Conservation (phyloP, 2,888 invertebrate species). For the Oscheius sp. region DNA sequence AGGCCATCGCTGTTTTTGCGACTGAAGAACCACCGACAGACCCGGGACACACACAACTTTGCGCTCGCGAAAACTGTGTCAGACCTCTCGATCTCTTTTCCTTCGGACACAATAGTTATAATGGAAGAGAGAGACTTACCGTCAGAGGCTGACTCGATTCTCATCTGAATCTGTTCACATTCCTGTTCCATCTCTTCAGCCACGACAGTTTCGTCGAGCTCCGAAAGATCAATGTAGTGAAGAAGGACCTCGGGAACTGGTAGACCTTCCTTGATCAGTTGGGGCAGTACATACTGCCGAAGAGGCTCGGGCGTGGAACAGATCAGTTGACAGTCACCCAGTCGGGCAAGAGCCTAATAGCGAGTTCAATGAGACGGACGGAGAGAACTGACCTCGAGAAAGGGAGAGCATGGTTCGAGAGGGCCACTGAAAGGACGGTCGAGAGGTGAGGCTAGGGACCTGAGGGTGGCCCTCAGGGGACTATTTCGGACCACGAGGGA, state of each 20-base stretch:
- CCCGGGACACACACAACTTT: too few relatives aligned
- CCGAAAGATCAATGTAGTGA: constrained; percentile 25
- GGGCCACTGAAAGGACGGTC: constrained; percentile 33
- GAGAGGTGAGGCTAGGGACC: constrained; percentile 14
- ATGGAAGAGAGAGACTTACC: neutral
- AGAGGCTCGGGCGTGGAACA: constrained; percentile 30
- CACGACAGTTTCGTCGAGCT: constrained; percentile 20
- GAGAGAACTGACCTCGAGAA: constrained; percentile 15
- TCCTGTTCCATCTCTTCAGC: constrained; percentile 34
- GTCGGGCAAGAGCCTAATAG: constrained; percentile 24
- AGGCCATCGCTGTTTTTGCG: constrained; percentile 29
- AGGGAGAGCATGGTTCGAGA: constrained; percentile 28
- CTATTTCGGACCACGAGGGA: constrained; percentile 33
- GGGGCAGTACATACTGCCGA: constrained; percentile 30
- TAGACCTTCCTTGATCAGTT: constrained; percentile 16
- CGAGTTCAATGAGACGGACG: neutral
- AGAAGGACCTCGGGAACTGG: constrained; percentile 25
- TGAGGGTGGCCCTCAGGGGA: constrained; percentile 35
- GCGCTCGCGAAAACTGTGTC: constrained; percentile 26
- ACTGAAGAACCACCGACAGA: too few relatives aligned
- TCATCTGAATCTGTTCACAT: constrained; percentile 27
- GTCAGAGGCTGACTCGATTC: neutral
- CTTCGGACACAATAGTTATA: neutral
- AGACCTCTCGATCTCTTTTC: neutral
- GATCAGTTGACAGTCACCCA: constrained; percentile 34